A percentile compares a stretch with the other conserved stretches of the same genome.
Conservation (phyloP, 2,888 invertebrate species). For the Caenorhabditis sp. region DNA sequence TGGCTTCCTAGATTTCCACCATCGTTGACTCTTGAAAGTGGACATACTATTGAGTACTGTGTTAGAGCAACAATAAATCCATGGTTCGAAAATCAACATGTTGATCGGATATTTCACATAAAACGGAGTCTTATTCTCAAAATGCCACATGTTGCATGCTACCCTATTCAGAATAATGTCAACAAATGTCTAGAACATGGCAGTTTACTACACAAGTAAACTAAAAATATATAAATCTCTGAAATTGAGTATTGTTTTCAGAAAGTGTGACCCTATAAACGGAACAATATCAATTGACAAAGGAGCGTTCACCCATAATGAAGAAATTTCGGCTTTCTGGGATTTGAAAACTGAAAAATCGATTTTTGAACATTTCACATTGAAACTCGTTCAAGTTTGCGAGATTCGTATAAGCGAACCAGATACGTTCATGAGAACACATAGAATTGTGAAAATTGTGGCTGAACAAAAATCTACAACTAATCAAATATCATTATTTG, state of each 20-base stretch:
- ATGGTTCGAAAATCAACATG: constrained; percentile 55
- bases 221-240: neutral
- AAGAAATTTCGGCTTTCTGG: constrained; percentile 50
- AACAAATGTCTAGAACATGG: constrained; percentile 57
- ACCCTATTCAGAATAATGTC: constrained; percentile 44
- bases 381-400: constrained; percentile 23
- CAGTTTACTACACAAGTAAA: constrained; percentile 41
- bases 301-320: constrained; percentile 46
- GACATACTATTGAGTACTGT: constrained; percentile 49
- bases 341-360: constrained; percentile 41
- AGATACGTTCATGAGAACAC: constrained; percentile 39
- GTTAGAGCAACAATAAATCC: constrained; percentile 58
- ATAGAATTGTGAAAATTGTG: constrained; percentile 13
- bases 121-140: constrained; percentile 46
- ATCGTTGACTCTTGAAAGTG: constrained; percentile 44
- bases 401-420: constrained; percentile 50
- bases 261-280: constrained; percentile 56
- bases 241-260: constrained; percentile 2
- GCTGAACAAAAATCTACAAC: constrained; percentile 27
- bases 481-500: constrained; percentile 23
- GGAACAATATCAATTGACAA: constrained; percentile 55
- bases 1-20: constrained; percentile 63
- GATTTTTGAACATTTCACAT: constrained; percentile 29
- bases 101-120: constrained; percentile 52
- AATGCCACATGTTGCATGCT: constrained; percentile 54